phyloP scores from a whole-genome alignment of 2,888 invertebrate species.

The Caenorhabditis macrosperma region DNA sequence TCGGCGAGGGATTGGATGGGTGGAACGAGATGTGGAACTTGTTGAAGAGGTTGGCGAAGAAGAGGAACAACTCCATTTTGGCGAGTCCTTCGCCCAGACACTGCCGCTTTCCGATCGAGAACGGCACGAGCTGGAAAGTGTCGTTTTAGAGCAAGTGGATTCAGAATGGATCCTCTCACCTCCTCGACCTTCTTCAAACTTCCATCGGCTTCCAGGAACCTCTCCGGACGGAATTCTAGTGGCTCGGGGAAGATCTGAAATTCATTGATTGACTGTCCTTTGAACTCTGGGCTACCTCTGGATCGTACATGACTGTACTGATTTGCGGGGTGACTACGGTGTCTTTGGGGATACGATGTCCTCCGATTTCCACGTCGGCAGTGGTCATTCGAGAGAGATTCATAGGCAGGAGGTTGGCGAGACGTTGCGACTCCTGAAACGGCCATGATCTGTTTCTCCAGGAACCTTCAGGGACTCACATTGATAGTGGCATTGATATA shows the following conservation, averaged over 20 bases:
- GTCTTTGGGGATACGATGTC: constrained; percentile 43
- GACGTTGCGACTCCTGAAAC: constrained; percentile 62
- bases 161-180: no score
- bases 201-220: constrained; percentile 28
- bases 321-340: constrained; percentile 63
- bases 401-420: constrained; percentile 63
- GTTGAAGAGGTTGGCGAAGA: constrained; percentile 63
- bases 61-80: constrained; percentile 61
- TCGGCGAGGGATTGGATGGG: constrained; percentile 25
- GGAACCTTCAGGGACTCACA: constrained; percentile 26
- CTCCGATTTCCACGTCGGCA: constrained; percentile 44
- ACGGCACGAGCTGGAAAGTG: constrained; percentile 55
- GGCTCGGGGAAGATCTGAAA: constrained; percentile 63
- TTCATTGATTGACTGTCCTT: no score
- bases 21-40: constrained; percentile 51
- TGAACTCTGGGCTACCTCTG: no score
- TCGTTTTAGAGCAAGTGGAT: neutral
- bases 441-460: neutral
- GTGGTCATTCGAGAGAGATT: constrained; percentile 51
- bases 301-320: constrained; percentile 59
- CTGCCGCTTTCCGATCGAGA: constrained; percentile 66
- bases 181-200: constrained; percentile 53
- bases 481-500: constrained; percentile 61
- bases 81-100: constrained; percentile 67
- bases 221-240: constrained; percentile 30